A percentile compares a stretch with the other conserved stretches of the same genome.
Conservation (phyloP, 2,888 invertebrate species). For the Leptogaster cylindrica region DNA sequence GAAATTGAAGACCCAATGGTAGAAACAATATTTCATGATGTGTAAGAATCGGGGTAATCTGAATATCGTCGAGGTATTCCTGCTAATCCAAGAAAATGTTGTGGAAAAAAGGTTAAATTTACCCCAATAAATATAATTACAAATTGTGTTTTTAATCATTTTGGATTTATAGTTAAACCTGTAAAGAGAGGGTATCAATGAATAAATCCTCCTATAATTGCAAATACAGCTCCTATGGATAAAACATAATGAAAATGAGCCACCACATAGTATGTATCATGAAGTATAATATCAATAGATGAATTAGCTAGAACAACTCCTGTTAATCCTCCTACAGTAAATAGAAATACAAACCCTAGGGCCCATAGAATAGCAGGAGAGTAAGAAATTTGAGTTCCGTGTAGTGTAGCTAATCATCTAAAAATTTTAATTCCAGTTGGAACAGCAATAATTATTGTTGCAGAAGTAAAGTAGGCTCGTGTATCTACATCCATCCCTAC, state of each 20-base stretch:
- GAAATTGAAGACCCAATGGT: constrained; percentile 73
- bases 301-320: constrained; percentile 73
- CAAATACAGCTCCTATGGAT: constrained; percentile 80
- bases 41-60: constrained; percentile 73
- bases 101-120: constrained; percentile 81
- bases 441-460: constrained; percentile 86
- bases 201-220: constrained; percentile 76
- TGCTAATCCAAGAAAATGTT: constrained; percentile 75
- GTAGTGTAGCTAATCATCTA: constrained; percentile 75
- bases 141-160: constrained; percentile 73
- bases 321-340: constrained; percentile 77
- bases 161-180: constrained; percentile 67
- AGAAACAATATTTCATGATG: constrained; percentile 72
- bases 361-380: constrained; percentile 70
- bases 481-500: constrained; percentile 84
- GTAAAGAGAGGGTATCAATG: constrained; percentile 75
- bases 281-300: constrained; percentile 76
- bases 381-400: constrained; percentile 69
- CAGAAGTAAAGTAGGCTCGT: constrained; percentile 83
- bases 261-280: constrained; percentile 86
- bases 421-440: constrained; percentile 87
- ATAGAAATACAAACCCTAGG: constrained; percentile 78
- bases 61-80: constrained; percentile 80
- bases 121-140: constrained; percentile 75
- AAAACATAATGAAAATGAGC: constrained; percentile 84